Conservation (phyloP, 2,888 invertebrate genomes). For the Trimorus sp. region DNA sequence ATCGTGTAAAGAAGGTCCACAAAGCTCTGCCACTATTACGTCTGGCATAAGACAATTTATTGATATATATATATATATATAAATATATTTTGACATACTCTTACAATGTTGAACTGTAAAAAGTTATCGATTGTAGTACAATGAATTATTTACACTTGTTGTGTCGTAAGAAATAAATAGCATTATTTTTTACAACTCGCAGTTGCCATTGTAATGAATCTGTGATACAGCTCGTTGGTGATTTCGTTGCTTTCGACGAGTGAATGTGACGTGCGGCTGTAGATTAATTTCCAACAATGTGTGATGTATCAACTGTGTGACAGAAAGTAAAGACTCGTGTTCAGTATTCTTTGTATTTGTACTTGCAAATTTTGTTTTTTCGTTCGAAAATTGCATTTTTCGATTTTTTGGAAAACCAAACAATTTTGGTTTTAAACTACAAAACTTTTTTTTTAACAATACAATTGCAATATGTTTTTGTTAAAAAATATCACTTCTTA, state of each 20-base stretch:
- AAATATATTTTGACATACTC: conserved; percentile 44
- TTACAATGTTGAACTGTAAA: conserved; percentile 46
- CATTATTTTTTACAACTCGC: conserved; percentile 58
- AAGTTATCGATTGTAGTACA: conserved; percentile 22
- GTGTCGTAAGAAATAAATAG: conserved; percentile 48
- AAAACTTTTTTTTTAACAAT: no score
- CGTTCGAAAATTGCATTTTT: not conserved
- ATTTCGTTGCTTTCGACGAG: conserved; percentile 2
- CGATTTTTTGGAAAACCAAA: no score
- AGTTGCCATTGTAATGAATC: conserved; percentile 8
- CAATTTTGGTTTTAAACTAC: no score
- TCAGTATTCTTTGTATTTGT: not conserved
- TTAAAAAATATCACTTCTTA: no score
- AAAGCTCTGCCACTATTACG: conserved; percentile 7
- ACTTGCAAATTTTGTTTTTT: no score
- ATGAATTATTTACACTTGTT: conserved; percentile 47
- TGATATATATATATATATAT: conserved; percentile 30
- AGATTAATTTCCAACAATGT: conserved; percentile 2
- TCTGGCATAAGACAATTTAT: conserved; percentile 44
- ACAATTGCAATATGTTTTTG: no score
- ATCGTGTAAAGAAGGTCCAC: conserved; percentile 26
- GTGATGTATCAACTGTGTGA: conserved; percentile 22
- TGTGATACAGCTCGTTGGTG: not conserved
- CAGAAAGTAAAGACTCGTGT: not conserved
- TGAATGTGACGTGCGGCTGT: conserved; percentile 16